These are phyloP conservation scores for Acanthochromis polyacanthus DNA, from an alignment of 2,113 vertebrate species.

Conservation along the genomic window DNA sequence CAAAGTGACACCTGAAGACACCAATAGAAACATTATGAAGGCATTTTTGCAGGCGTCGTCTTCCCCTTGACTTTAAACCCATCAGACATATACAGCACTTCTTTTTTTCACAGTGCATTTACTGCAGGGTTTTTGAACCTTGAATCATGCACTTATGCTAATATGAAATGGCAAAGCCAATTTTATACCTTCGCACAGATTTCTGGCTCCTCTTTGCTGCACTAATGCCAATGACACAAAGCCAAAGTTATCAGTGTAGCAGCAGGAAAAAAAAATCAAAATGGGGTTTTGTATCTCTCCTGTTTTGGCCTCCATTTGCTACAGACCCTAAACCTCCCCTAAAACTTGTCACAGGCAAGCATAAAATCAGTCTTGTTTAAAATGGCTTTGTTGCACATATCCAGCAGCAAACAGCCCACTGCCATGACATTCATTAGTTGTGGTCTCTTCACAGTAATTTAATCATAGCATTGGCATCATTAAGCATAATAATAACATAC, in stretches of 20 bases:
- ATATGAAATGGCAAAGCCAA: slow-evolving; percentile 48
- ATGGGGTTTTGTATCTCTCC: slow-evolving; percentile 18
- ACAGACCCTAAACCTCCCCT: not conserved
- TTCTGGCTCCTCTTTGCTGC: slow-evolving; percentile 14
- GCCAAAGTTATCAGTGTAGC: slow-evolving; percentile 26
- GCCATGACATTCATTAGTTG: slow-evolving; percentile 44
- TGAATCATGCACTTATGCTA: slow-evolving; percentile 19
- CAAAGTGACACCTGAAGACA: slow-evolving; percentile 24
- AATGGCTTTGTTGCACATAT: slow-evolving; percentile 50
- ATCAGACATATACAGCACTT: not conserved
- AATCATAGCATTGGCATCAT: slow-evolving; percentile 57
- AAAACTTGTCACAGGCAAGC: slow-evolving; percentile 41
- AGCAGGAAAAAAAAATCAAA: not conserved
- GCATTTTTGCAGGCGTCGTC: not conserved
- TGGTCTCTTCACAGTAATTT: slow-evolving; percentile 44
- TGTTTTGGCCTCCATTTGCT: not conserved
- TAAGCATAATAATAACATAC: slow-evolving; percentile 38
- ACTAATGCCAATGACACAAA: slow-evolving; percentile 41
- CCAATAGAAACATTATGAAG: not conserved
- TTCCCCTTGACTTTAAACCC: slow-evolving; percentile 40
- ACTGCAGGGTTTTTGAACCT: slow-evolving; percentile 12
- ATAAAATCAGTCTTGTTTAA: slow-evolving; percentile 48
- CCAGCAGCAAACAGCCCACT: slow-evolving; percentile 56
- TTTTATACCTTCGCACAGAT: slow-evolving; percentile 38
- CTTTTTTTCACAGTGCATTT: not conserved